Percentiles rank a stretch among this genome's conserved stretches.
phyloP scores from a whole-genome alignment of 2,797 vertebrate genomes.

The Leptodactylus fallax region DNA sequence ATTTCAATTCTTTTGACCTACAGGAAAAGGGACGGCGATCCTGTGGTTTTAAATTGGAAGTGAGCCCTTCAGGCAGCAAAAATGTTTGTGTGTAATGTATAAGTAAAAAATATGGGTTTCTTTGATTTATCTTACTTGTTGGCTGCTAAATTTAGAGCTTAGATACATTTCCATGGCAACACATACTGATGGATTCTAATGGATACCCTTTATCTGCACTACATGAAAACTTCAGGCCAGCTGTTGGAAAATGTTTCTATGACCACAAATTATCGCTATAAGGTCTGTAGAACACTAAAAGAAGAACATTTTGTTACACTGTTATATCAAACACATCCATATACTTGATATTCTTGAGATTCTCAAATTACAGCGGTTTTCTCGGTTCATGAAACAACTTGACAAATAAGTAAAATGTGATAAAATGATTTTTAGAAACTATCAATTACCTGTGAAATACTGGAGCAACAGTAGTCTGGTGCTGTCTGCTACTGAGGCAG shows the following conservation, averaged over 20 bases:
- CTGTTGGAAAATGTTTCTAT: constrained; percentile 31
- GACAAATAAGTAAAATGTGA: no score
- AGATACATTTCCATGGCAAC: constrained; percentile 47
- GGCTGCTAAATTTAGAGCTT: constrained; percentile 57
- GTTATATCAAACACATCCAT: no score
- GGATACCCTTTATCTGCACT: constrained; percentile 25
- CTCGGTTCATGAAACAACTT: no score
- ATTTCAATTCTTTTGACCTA: constrained; percentile 20
- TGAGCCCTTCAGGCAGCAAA: constrained; percentile 13
- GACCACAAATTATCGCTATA: background rate
- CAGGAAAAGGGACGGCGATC: background rate
- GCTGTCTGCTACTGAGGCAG: no score
- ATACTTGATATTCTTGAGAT: no score
- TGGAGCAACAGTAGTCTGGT: no score
- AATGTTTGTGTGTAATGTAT: constrained; percentile 33
- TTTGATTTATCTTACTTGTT: constrained; percentile 46
- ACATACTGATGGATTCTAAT: constrained; percentile 42
- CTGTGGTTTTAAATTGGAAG: constrained; percentile 11
- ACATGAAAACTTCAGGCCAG: constrained; percentile 31
- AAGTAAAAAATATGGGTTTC: constrained; percentile 20
- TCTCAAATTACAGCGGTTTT: no score
- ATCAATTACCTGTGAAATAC: no score
- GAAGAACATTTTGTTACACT: no score
- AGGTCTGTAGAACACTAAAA: background rate
- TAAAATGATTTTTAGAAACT: no score